These are phyloP conservation scores for Eunapius fragilis DNA, from an alignment of 37 sponge, comb jelly and placozoan genomes.

Conservation along the genomic window DNA sequence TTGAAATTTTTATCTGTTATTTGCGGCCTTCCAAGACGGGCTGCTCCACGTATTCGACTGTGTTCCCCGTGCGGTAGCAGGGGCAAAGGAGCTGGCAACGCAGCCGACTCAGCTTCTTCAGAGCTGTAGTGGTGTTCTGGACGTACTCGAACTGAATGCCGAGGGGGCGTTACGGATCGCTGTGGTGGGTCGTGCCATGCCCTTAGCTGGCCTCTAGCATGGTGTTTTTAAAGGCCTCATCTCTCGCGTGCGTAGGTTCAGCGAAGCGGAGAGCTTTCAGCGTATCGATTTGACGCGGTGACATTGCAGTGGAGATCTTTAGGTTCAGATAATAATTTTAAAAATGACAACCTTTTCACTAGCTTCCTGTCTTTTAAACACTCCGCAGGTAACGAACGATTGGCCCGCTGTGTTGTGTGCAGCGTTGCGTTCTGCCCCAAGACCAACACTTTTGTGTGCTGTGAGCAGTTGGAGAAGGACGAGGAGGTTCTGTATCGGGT, in stretches of 20 bases:
- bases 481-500: neutral
- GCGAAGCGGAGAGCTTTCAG: neutral
- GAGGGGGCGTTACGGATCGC: neutral
- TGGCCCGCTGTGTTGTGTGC: neutral
- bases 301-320: neutral
- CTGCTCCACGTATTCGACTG: neutral
- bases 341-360: neutral
- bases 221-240: neutral
- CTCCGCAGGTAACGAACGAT: neutral
- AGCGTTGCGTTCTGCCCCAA: neutral
- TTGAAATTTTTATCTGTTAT: too few relatives aligned
- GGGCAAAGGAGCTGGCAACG: neutral
- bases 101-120: neutral
- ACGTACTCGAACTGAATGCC: neutral
- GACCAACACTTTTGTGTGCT: neutral
- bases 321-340: neutral
- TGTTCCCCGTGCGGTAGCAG: neutral
- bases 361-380: neutral
- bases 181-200: neutral
- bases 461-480: neutral
- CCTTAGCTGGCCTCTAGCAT: too few relatives aligned
- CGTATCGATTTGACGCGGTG: neutral
- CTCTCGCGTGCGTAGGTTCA: neutral
- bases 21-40: too few relatives aligned
- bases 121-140: neutral